Conservation (phyloP, 2,888 invertebrate species). For the Sacculina carcini region DNA sequence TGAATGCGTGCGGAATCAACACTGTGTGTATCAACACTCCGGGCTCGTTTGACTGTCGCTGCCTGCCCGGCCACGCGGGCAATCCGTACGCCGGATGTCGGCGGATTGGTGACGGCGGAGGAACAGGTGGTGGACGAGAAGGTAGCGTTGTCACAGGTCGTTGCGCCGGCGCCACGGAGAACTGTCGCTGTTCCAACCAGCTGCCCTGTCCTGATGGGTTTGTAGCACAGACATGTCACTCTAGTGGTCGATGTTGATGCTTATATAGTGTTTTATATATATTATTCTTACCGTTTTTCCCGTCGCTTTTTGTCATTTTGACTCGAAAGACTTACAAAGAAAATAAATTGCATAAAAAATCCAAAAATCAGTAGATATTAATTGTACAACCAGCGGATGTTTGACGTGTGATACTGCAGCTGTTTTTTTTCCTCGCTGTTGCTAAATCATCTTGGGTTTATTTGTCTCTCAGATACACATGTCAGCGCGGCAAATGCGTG, state of each 20-base stretch:
- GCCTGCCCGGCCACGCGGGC: constrained; percentile 49
- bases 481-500: constrained; percentile 13
- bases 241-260: constrained; percentile 15
- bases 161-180: constrained; percentile 37
- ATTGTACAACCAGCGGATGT: too few relatives aligned
- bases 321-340: too few relatives aligned
- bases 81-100: constrained; percentile 54
- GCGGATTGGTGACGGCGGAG: too few relatives aligned
- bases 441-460: too few relatives aligned
- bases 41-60: constrained; percentile 68
- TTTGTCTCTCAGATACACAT: constrained; percentile 14
- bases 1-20: constrained; percentile 26
- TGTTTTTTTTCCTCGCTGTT: too few relatives aligned
- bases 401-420: too few relatives aligned
- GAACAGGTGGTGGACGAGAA: too few relatives aligned
- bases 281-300: too few relatives aligned
- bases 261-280: too few relatives aligned
- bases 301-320: too few relatives aligned
- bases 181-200: constrained; percentile 40
- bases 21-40: constrained; percentile 70
- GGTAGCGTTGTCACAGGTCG: constrained; percentile 18
- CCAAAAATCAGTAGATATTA: too few relatives aligned
- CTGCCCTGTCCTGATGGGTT: constrained; percentile 44
- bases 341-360: too few relatives aligned
- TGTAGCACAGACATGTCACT: constrained; percentile 13